Percentiles rank a stretch among this genome's conserved stretches.
These are phyloP conservation scores for Cephus runcator DNA, from an alignment of 2,888 invertebrate species.

Conservation along the genomic window DNA sequence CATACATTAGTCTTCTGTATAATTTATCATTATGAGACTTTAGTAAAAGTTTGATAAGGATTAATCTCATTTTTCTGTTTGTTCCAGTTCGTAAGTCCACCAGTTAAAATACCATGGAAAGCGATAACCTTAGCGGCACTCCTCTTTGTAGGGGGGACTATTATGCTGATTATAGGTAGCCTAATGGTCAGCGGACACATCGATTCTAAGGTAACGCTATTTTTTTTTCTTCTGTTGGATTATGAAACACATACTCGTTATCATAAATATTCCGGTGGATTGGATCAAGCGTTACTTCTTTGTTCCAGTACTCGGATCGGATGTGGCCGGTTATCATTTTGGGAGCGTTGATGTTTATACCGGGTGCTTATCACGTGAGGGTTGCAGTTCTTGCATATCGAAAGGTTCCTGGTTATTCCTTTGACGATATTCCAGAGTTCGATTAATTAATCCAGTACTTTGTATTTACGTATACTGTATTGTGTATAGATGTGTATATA, in stretches of 20 bases:
- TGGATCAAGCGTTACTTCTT: constrained; percentile 6
- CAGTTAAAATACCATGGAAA: constrained; percentile 84
- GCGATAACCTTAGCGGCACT: constrained; percentile 82
- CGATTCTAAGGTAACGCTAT: constrained; percentile 72
- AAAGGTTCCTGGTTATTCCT: constrained; percentile 85
- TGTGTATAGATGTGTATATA: background rate
- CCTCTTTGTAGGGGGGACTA: constrained; percentile 81
- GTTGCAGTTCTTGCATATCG: constrained; percentile 88
- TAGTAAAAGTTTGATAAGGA: background rate
- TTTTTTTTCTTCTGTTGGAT: background rate
- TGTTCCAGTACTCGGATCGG: constrained; percentile 80
- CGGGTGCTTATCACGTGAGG: constrained; percentile 90
- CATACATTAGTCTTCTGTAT: background rate
- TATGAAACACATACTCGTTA: background rate
- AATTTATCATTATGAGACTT: background rate
- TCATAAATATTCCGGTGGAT: background rate
- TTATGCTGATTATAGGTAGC: constrained; percentile 80
- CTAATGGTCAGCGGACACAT: constrained; percentile 85
- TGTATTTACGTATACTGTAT: constrained; percentile 5
- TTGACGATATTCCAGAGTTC: constrained; percentile 90
- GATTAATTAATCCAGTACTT: constrained; percentile 67
- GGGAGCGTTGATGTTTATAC: constrained; percentile 90
- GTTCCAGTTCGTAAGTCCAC: constrained; percentile 71
- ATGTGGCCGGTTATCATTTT: constrained; percentile 91
- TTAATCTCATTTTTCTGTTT: background rate